A percentile compares a stretch with the other conserved stretches of the same genome.
phyloP scores from a whole-genome alignment of 1,140 invertebrate species.

The Formica selysi region DNA sequence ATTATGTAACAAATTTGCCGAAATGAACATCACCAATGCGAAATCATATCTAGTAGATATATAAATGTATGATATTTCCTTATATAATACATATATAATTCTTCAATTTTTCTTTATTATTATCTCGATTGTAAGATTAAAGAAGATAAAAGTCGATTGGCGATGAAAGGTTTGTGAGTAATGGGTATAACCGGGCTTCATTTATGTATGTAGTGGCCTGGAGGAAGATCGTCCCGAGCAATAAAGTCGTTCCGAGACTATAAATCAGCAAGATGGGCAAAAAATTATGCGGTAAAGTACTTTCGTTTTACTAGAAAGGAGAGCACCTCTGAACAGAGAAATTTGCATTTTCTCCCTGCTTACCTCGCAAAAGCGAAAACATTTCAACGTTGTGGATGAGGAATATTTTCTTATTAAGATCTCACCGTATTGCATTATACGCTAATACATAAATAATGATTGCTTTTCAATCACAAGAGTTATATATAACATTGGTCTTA shows the following conservation, averaged over 20 bases:
- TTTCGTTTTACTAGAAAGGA: conserved; percentile 42
- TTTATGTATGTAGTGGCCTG: conserved; percentile 55
- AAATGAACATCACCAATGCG: neutral
- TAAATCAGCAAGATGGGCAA: conserved; percentile 58
- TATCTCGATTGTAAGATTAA: neutral
- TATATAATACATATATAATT: neutral
- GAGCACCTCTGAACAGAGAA: conserved; percentile 43
- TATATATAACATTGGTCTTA: neutral
- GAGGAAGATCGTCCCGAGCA: conserved; percentile 40
- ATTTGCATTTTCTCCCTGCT: conserved; percentile 56
- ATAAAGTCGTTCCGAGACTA: conserved; percentile 43
- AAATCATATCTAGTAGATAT: neutral
- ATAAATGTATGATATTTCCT: neutral
- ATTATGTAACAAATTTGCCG: too few species aligned
- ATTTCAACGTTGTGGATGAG: conserved; percentile 20
- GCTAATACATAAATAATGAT: conserved; percentile 3
- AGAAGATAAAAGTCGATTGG: neutral
- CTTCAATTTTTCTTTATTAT: neutral
- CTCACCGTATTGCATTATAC: conserved; percentile 4
- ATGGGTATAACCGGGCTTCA: conserved; percentile 28
- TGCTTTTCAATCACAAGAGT: neutral
- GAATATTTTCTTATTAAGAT: conserved; percentile 29
- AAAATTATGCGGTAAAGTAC: conserved; percentile 59
- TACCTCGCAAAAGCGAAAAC: conserved; percentile 32
- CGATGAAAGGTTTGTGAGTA: conserved; percentile 48